A percentile compares a stretch with the other conserved stretches of the same genome.
Evolutionary conservation across 1,140 invertebrate species (phyloP).

Genomic region (Megalopta genalis): DNA sequence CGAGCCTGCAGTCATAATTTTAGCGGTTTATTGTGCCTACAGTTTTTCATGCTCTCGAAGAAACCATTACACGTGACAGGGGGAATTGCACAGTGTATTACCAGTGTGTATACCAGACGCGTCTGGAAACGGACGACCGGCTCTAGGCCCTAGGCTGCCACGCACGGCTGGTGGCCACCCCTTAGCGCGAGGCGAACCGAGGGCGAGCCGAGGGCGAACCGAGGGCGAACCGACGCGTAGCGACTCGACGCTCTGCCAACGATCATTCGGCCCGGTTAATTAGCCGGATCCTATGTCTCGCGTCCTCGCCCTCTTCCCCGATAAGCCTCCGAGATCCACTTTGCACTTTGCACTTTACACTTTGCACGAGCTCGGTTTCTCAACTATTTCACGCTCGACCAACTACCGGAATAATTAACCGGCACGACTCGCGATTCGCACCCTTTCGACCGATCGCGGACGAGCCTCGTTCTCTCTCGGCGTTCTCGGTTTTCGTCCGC

Average conservation of each 20-base stretch:
- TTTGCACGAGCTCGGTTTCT: too few relatives aligned
- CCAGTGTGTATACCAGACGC: too few relatives aligned
- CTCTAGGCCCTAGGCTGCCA: constrained; percentile 48
- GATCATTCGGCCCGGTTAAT: constrained; percentile 70
- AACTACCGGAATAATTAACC: too few relatives aligned
- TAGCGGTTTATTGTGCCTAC: constrained; percentile 72
- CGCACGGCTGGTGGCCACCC: constrained; percentile 40
- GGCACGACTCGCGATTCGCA: too few relatives aligned
- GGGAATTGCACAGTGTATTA: constrained; percentile 73
- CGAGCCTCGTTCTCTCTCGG: too few relatives aligned
- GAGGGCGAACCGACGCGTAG: too few relatives aligned
- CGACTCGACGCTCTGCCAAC: constrained; percentile 62
- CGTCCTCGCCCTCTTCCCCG: constrained; percentile 13
- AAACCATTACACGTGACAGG: constrained; percentile 73
- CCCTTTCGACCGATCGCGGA: too few relatives aligned
- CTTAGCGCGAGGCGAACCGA: constrained; percentile 30
- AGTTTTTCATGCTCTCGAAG: constrained; percentile 72
- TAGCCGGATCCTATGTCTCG: constrained; percentile 59
- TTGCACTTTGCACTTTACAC: too few relatives aligned
- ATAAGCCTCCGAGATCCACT: too few relatives aligned
- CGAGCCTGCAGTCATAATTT: constrained; percentile 72
- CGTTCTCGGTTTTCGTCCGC: too few relatives aligned
- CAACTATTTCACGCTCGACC: too few relatives aligned
- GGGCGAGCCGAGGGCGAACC: too few relatives aligned
- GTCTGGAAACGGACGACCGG: constrained; percentile 71